phyloP scores from a whole-genome alignment of 2,113 vertebrate species.

The Podilymbus podiceps region DNA sequence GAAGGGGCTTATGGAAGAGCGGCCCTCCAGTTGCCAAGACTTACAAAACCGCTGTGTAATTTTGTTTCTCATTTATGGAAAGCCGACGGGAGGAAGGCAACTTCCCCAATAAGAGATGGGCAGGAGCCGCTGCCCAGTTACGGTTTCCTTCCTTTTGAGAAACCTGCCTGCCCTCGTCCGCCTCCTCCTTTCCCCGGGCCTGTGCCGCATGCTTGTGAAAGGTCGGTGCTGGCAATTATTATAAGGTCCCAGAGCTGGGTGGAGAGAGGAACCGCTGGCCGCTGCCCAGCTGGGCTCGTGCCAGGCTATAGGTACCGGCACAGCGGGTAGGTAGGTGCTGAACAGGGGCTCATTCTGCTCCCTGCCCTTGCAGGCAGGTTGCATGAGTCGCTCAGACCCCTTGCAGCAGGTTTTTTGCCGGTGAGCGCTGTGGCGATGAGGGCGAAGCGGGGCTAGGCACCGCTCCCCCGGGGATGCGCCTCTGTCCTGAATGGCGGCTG shows the following conservation, averaged over 20 bases:
- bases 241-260: not conserved
- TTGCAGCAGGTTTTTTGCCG: not conserved
- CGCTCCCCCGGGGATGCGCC: not conserved
- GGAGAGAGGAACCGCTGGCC: not conserved
- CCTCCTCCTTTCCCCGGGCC: not conserved
- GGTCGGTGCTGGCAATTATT: not conserved
- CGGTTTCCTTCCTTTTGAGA: constrained; percentile 52
- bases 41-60: not conserved
- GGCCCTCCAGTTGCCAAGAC: not conserved
- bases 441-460: rapidly evolving
- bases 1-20: not conserved
- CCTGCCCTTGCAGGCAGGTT: not conserved
- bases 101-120: not conserved
- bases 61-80: constrained; percentile 20
- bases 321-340: not conserved
- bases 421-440: not conserved
- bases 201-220: not conserved
- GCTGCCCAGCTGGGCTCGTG: not conserved
- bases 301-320: not conserved
- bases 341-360: not conserved
- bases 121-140: constrained; percentile 31
- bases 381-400: not conserved
- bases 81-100: not conserved
- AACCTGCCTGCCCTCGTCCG: not conserved
- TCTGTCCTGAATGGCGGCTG: not conserved